phyloP scores from a whole-genome alignment of 2,797 vertebrate genomes.

The Amazonetta brasiliensis region DNA sequence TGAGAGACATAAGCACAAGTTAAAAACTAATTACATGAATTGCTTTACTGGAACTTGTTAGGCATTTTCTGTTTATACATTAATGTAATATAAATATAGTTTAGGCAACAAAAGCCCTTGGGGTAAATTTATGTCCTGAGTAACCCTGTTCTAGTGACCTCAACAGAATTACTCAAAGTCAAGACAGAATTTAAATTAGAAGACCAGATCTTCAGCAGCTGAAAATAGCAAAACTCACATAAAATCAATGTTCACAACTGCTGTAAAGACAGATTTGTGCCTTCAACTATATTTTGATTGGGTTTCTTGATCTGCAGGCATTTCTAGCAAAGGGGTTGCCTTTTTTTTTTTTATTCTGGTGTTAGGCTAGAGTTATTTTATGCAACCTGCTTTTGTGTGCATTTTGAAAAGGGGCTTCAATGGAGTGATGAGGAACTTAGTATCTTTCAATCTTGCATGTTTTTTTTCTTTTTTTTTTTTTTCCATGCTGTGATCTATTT shows the following conservation, averaged over 20 bases:
- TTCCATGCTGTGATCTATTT: not conserved
- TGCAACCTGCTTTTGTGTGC: not conserved
- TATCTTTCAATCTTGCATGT: not conserved
- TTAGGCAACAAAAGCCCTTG: conserved; percentile 62
- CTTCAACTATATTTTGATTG: not conserved
- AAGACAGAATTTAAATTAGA: conserved; percentile 65
- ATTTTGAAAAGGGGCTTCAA: not conserved
- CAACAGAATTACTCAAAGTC: conserved; percentile 67
- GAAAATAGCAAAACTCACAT: not conserved
- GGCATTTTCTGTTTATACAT: conserved; percentile 71
- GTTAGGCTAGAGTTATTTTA: not conserved
- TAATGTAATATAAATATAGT: conserved; percentile 68
- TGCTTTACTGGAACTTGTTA: conserved; percentile 50
- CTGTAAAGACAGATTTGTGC: not conserved
- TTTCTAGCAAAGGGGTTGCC: not conserved
- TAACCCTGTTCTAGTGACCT: conserved; percentile 70
- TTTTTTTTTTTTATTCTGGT: not conserved
- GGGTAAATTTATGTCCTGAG: conserved; percentile 57
- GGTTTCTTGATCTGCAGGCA: not conserved
- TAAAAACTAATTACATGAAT: conserved; percentile 53
- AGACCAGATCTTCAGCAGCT: conserved; percentile 45
- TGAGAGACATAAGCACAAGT: conserved; percentile 42
- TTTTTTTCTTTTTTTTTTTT: not conserved
- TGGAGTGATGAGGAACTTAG: not conserved
- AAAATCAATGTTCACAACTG: not conserved